Conservation (phyloP, 2,797 vertebrate species). For the Notolepis coatsorum region DNA sequence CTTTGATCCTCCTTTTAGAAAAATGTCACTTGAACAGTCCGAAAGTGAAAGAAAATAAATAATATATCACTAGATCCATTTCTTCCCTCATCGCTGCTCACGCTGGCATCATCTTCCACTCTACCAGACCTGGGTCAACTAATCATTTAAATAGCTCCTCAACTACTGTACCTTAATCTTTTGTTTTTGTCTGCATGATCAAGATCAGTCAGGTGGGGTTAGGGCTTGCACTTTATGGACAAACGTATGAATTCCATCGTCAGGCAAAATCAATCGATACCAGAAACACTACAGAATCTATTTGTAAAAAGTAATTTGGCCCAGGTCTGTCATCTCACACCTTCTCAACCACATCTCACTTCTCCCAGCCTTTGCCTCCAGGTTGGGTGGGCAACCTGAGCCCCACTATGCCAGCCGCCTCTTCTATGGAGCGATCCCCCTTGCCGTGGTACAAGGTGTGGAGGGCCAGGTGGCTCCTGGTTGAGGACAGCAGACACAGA, state of each 20-base stretch:
- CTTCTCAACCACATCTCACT: slow-evolving; percentile 47
- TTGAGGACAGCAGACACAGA: slow-evolving; percentile 88
- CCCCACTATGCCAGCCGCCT: slow-evolving; percentile 88
- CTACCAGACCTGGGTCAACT: slow-evolving; percentile 4
- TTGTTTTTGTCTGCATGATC: not conserved
- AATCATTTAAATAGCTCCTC: not conserved
- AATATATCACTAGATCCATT: not conserved
- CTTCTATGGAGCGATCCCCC: slow-evolving; percentile 82
- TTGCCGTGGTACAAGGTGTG: slow-evolving; percentile 88
- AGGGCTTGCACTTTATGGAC: no score
- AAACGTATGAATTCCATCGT: not conserved
- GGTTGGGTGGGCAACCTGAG: slow-evolving; percentile 92
- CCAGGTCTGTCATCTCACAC: not conserved
- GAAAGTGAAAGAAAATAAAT: not conserved
- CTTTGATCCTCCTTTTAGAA: slow-evolving; percentile 11
- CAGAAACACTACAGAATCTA: not conserved
- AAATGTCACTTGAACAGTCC: no score
- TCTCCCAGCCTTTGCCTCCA: slow-evolving; percentile 92
- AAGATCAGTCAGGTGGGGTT: no score
- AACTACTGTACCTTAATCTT: not conserved
- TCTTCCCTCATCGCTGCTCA: slow-evolving; percentile 13
- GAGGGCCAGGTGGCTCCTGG: slow-evolving; percentile 85
- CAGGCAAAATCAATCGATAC: not conserved
- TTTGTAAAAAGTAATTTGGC: not conserved
- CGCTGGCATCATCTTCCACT: slow-evolving; percentile 2